Evolutionary conservation across 1,140 invertebrate genomes (phyloP), one percentile per base, ranked within the genome.

Genomic region (Conus ventricosus): DNA sequence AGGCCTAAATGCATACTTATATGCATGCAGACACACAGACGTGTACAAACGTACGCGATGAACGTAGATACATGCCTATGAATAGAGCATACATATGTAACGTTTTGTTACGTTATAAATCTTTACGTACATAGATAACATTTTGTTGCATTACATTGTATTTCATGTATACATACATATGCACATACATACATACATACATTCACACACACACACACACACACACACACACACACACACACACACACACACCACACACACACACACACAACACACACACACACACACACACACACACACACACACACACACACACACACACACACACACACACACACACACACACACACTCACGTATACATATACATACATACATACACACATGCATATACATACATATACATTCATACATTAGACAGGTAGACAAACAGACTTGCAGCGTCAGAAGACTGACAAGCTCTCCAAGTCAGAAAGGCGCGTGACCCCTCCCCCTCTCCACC

Each of bases 251-350:
- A n/a, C n/a, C n/a, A n/a, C n/a, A n/a, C n/a, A n/a, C n/a, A n/a
- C n/a, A 71, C 67, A 71, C 67, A 71, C 67, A 71, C 67, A 57
- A 71, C 67, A 71, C 67, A 71, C 67, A 71, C 67, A 71, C 67
- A 71, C 67, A 71, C 67, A 71, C 67, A 71, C 67, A 71, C 67
- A 71, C 67, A 71, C 67, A 20, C 67, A 71, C 67, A 71, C 67
- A 71, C 67, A 71, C 67, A 23, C 67, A 71, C 67, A 71, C 67
- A 71, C 67, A 71, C 67, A 23, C 13, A 71, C 67, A 71, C 67
- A 71, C 67, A 71, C 67, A n/a, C n/a, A n/a, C n/a, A n/a, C n/a
- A n/a, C n/a, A n/a, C n/a, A n/a, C n/a, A 17, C 67, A 20, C 67
- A 17, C 17, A 20, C 67, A 20, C 67, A 17, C 17, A 20, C 67